These are phyloP conservation scores for Syngnathus floridae DNA, from an alignment of 2,113 vertebrate genomes.

Conservation along the genomic window DNA sequence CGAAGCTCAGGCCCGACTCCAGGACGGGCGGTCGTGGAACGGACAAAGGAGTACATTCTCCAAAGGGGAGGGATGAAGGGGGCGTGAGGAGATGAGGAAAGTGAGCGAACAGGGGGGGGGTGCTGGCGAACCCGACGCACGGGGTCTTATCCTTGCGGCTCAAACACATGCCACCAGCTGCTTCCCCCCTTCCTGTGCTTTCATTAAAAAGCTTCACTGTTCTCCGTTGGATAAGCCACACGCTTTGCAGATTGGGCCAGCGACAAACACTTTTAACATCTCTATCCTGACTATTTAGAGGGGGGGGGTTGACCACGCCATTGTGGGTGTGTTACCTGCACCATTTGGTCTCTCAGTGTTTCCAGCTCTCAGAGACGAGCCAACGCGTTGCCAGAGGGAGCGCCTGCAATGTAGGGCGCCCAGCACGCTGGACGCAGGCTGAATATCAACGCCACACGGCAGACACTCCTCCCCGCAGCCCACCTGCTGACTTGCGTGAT, in stretches of 20 bases:
- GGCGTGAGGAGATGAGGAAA: constrained; percentile 49
- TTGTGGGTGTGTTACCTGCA: constrained; percentile 51
- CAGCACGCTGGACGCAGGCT: constrained; percentile 69
- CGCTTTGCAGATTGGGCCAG: constrained; percentile 57
- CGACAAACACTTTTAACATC: constrained; percentile 50
- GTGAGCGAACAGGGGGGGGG: constrained; percentile 41
- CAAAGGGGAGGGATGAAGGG: constrained; percentile 46
- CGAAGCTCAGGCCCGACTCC: constrained; percentile 62
- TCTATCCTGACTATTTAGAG: constrained; percentile 5
- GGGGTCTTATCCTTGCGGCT: constrained; percentile 78
- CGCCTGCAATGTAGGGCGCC: constrained; percentile 77
- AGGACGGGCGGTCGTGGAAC: constrained; percentile 63
- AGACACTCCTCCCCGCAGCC: constrained; percentile 69
- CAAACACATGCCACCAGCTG: constrained; percentile 80
- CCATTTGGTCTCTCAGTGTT: constrained; percentile 63
- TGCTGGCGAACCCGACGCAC: constrained; percentile 63
- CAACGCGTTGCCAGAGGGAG: constrained; percentile 72
- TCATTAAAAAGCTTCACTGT: constrained; percentile 70
- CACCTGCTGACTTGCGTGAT: constrained; percentile 73
- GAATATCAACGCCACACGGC: constrained; percentile 75
- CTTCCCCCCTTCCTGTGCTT: constrained; percentile 74
- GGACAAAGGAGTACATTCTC: constrained; percentile 75
- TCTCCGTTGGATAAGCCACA: constrained; percentile 68
- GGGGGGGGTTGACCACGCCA: constrained; percentile 27
- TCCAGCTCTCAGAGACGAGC: constrained; percentile 65